These are phyloP conservation scores for Gymnosoma rotundatum DNA, from an alignment of 2,888 invertebrate genomes.

Conservation along the genomic window DNA sequence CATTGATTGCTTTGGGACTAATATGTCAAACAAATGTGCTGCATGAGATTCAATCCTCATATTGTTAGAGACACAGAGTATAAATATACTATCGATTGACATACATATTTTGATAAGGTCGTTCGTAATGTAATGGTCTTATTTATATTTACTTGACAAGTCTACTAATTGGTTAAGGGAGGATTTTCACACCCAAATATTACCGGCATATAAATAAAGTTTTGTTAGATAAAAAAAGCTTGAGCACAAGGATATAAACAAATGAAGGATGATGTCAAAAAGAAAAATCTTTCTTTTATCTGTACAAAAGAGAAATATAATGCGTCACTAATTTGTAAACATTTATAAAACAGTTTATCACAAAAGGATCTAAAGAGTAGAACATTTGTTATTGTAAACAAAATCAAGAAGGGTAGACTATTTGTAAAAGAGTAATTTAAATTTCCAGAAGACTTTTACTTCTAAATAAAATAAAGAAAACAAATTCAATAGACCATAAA, in stretches of 20 bases:
- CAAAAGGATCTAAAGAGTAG: not conserved
- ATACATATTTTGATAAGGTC: slow-evolving; percentile 30
- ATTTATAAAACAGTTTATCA: slow-evolving; percentile 63
- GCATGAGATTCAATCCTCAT: slow-evolving; percentile 9
- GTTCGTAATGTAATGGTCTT: slow-evolving; percentile 37
- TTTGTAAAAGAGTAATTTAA: not conserved
- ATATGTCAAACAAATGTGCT: slow-evolving; percentile 67
- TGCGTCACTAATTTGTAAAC: slow-evolving; percentile 67
- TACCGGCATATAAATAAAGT: too few species aligned
- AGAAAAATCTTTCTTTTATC: slow-evolving; percentile 51
- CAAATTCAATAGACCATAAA: slow-evolving; percentile 23
- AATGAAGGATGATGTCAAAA: slow-evolving; percentile 44
- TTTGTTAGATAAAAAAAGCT: too few species aligned
- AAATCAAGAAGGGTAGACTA: not conserved
- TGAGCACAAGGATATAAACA: not conserved
- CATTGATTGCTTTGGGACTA: slow-evolving; percentile 69
- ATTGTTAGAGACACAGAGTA: too few species aligned
- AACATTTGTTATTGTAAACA: not conserved
- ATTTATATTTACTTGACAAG: too few species aligned
- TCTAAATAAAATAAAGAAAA: slow-evolving; percentile 15
- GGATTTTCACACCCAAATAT: not conserved
- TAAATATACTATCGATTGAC: slow-evolving; percentile 21
- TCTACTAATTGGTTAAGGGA: too few species aligned
- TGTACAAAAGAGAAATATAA: slow-evolving; percentile 66
- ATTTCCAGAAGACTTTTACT: not conserved